Evolutionary conservation across 2,113 vertebrate species (phyloP), one percentile per base, ranked within the genome.

Genomic region (Lycaon pictus): DNA sequence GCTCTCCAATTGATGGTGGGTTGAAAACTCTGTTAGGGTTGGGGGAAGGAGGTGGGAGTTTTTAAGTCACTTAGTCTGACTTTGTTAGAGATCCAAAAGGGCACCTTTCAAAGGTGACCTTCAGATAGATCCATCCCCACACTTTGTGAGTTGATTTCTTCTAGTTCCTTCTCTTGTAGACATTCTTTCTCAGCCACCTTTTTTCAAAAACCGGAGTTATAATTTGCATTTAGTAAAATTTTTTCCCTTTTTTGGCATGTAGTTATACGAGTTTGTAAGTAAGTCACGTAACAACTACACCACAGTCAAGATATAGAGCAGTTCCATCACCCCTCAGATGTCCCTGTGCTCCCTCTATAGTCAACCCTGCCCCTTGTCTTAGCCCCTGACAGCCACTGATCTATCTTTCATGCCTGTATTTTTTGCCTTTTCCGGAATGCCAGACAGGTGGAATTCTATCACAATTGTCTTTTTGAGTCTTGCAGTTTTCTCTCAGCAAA

Each of bases 331-430:
- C 55, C 11, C 2, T 4, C 4, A 32, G 3, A 43, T 60, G 48
- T 43, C 3, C 25, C 60, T 13, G 1, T 48, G 35, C n/a, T 6
- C 8, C 11, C 16, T n/a, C 11, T 6, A 0, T n/a, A n/a, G 19
- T 69, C 60, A 62, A 7, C 22, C 4, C 13, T 3, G n/a, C 25
- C n/a, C 10, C 23, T n/a, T 2, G 7, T 35, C 63, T 19, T 51
- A 29, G 71, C 25, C 29, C 74, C 20, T 32, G 37, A 43, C 23
- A 60, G n/a, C 10, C 11, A 8, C 43, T 35, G 25, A n/a, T 63
- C 19, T 88, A 11, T 51, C 62, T 96, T 83, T 8, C 92, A 11
- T 13, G 43, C 80, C 11, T 27, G 13, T 1, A 19, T 32, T 51
- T 69, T 80, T 71, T 25, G 1, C n/a, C 55, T 94, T 94, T 94